A percentile compares a stretch with the other conserved stretches of the same genome.
phyloP scores from a whole-genome alignment of 2,888 invertebrate species.

The Tanytarsus gracilentus region DNA sequence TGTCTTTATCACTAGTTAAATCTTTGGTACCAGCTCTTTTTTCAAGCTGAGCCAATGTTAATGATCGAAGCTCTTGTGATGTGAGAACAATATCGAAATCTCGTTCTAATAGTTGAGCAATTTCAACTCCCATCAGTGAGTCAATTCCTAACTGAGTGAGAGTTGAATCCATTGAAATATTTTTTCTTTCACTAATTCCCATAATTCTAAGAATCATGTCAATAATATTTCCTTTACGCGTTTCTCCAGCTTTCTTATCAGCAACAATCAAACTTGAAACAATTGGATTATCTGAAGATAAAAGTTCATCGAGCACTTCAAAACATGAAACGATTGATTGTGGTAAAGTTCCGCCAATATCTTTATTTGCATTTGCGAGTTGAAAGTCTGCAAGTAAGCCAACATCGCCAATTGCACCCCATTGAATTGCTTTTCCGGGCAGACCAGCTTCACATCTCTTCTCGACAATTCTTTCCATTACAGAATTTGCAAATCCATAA shows the following conservation, averaged over 20 bases:
- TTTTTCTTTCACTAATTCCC: slow-evolving; percentile 37
- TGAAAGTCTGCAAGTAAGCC: slow-evolving; percentile 64
- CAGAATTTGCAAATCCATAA: slow-evolving; percentile 83
- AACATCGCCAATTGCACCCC: slow-evolving; percentile 78
- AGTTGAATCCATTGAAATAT: slow-evolving; percentile 13
- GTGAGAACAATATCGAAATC: slow-evolving; percentile 8
- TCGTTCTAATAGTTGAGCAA: slow-evolving; percentile 1
- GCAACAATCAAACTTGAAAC: slow-evolving; percentile 72
- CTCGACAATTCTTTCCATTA: slow-evolving; percentile 81
- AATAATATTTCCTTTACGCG: slow-evolving; percentile 54
- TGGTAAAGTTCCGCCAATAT: slow-evolving; percentile 63
- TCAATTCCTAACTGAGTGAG: slow-evolving; percentile 13
- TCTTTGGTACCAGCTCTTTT: slow-evolving; percentile 17
- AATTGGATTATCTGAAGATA: slow-evolving; percentile 56
- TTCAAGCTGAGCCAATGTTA: slow-evolving; percentile 51
- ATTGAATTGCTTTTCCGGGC: slow-evolving; percentile 69
- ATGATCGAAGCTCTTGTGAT: slow-evolving; percentile 45
- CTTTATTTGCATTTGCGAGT: slow-evolving; percentile 50
- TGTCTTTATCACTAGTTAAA: background rate
- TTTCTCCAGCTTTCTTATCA: slow-evolving; percentile 55
- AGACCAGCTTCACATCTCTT: slow-evolving; percentile 53
- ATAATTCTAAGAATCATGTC: slow-evolving; percentile 56
- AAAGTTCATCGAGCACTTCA: slow-evolving; percentile 56
- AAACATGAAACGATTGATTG: slow-evolving; percentile 70
- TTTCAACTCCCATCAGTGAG: slow-evolving; percentile 17